These are phyloP conservation scores for Channa argus DNA, from an alignment of 2,113 vertebrate species.

Conservation along the genomic window DNA sequence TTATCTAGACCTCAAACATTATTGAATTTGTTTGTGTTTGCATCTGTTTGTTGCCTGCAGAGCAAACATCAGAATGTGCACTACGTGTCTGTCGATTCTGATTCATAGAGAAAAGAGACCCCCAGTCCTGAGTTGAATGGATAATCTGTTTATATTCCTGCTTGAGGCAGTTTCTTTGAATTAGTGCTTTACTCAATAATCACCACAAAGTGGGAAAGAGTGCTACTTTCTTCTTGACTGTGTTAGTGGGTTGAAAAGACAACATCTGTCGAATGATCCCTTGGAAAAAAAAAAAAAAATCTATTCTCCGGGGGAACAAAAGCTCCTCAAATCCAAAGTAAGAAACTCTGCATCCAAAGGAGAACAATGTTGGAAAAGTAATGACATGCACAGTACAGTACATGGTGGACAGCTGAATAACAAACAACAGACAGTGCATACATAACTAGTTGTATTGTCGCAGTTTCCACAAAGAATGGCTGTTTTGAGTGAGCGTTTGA, in stretches of 20 bases:
- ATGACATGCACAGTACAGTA: not conserved
- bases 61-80: constrained; percentile 61
- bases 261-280: constrained; percentile 52
- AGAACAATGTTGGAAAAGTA: constrained; percentile 8
- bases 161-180: constrained; percentile 71
- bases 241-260: constrained; percentile 55
- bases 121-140: constrained; percentile 64
- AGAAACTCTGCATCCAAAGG: constrained; percentile 4
- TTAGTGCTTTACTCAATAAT: constrained; percentile 68
- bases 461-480: constrained; percentile 18
- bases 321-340: constrained; percentile 23
- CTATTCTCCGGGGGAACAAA: constrained; percentile 23
- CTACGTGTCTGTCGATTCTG: constrained; percentile 61
- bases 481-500: constrained; percentile 43
- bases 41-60: constrained; percentile 62
- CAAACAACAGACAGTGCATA: constrained; percentile 17
- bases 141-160: constrained; percentile 70
- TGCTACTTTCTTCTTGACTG: constrained; percentile 52
- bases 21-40: constrained; percentile 57
- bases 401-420: constrained; percentile 23
- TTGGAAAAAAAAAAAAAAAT: constrained; percentile 26
- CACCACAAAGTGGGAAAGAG: constrained; percentile 30
- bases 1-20: constrained; percentile 42
- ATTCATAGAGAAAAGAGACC: constrained; percentile 65
- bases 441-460: constrained; percentile 10